These are phyloP conservation scores for Shinisaurus crocodilurus DNA, from an alignment of 2,113 vertebrate species.

Conservation along the genomic window DNA sequence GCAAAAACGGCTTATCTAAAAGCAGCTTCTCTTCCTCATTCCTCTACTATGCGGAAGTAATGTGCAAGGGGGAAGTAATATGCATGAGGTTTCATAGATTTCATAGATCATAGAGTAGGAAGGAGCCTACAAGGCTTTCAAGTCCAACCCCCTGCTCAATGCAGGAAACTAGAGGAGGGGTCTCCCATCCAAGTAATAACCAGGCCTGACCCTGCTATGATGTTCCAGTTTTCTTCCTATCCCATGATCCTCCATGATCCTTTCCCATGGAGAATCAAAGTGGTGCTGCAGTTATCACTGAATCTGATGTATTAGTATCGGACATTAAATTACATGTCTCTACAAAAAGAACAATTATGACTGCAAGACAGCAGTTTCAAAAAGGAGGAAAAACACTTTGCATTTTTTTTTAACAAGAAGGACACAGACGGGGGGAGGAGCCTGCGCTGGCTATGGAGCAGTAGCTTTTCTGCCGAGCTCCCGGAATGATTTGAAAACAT, in stretches of 20 bases:
- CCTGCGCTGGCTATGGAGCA: no score
- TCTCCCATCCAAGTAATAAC: no score
- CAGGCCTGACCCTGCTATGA: no score
- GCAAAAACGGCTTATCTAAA: not conserved
- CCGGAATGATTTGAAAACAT: no score
- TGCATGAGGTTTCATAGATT: no score
- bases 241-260: not conserved
- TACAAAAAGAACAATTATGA: not conserved
- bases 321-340: not conserved
- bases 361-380: not conserved
- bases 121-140: no score
- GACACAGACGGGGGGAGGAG: no score
- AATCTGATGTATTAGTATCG: slow-evolving; percentile 8
- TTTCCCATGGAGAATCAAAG: not conserved
- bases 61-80: not conserved
- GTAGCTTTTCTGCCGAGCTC: no score
- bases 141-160: no score
- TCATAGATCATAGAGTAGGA: no score
- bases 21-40: not conserved
- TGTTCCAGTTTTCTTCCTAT: not conserved
- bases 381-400: slow-evolving; percentile 17
- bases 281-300: not conserved
- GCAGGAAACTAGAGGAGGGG: no score
- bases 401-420: not conserved
- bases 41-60: not conserved